These are phyloP conservation scores for Trichomalopsis sarcophagae DNA, from an alignment of 1,140 invertebrate genomes.

Conservation along the genomic window DNA sequence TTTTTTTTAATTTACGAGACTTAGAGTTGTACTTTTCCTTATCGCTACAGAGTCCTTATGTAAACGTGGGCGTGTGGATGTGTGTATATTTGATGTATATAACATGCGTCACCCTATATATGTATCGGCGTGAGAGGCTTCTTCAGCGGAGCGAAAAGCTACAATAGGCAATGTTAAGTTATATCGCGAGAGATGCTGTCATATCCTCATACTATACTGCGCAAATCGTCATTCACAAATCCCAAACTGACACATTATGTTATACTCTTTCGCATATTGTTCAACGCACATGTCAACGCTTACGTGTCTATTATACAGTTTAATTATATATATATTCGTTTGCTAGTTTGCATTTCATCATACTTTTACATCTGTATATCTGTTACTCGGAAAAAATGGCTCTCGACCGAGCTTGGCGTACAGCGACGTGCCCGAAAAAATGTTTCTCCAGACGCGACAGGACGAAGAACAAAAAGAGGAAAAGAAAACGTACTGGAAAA, in stretches of 20 bases:
- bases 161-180: constrained; percentile 27
- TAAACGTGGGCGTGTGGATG: not conserved
- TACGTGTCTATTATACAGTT: not conserved
- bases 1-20: constrained; percentile 1
- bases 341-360: not conserved
- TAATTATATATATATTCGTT: not conserved
- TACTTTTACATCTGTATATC: not conserved
- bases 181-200: constrained; percentile 31
- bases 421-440: not conserved
- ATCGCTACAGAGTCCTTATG: constrained; percentile 6
- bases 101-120: not conserved
- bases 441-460: not conserved
- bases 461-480: not conserved
- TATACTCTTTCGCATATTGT: constrained; percentile 2
- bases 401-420: constrained; percentile 10
- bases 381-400: constrained; percentile 13
- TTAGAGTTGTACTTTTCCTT: constrained; percentile 30
- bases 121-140: not conserved
- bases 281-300: not conserved
- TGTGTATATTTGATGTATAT: not conserved
- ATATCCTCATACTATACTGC: not conserved
- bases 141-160: constrained; percentile 6
- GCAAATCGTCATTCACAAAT: not conserved
- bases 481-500: not conserved
- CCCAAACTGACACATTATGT: not conserved